Evolutionary conservation across 1,140 invertebrate species (phyloP), one percentile per base, ranked within the genome.

Genomic region (Ceratina australensis): DNA sequence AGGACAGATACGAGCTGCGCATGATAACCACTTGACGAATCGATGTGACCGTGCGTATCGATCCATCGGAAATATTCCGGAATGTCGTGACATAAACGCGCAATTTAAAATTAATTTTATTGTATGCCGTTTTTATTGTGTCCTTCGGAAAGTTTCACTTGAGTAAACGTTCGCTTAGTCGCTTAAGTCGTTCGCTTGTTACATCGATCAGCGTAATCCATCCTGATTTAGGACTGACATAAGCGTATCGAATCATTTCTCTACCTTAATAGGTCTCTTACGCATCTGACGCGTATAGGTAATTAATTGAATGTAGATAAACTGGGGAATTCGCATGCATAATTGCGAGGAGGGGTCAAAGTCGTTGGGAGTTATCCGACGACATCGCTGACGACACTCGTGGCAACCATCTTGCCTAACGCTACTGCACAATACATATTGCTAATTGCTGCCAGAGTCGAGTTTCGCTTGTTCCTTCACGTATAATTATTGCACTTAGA

Each of bases 401-500:
- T 16, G n/a, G 71, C 5, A 13, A 64, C 60, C n/a, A 33, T 33
- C 42, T 61, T 50, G 42, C 68, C 22, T 59, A 47, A 33, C 57
- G 15, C 59, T 33, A 49, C 33, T 49, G 56, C 22, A 61, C 61
- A 65, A 56, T 52, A 13, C 50, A 52, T 74, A 42, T 73, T 64
- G 59, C 20, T 64, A 65, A 74, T 64, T 74, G 61, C 20, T 24
- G 20, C 7, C 50, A 15, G 50, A 18, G 26, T 22, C 15, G 42
- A 49, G 57, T 64, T 54, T 73, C 50, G 8, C 24, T 60, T 61
- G 42, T 72, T 72, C 57, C 22, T 47, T 42, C 16, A 15, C 28
- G 15, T 42, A 64, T 73, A 73, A 64, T 64, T 63, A 63, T 42
- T 56, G 56, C 33, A 56, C 26, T 42, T 16, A 20, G 49, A 73